Percentiles rank a stretch among this genome's conserved stretches.
These are phyloP conservation scores for Cheilosia impressa DNA, from an alignment of 2,888 invertebrate genomes.

Conservation along the genomic window DNA sequence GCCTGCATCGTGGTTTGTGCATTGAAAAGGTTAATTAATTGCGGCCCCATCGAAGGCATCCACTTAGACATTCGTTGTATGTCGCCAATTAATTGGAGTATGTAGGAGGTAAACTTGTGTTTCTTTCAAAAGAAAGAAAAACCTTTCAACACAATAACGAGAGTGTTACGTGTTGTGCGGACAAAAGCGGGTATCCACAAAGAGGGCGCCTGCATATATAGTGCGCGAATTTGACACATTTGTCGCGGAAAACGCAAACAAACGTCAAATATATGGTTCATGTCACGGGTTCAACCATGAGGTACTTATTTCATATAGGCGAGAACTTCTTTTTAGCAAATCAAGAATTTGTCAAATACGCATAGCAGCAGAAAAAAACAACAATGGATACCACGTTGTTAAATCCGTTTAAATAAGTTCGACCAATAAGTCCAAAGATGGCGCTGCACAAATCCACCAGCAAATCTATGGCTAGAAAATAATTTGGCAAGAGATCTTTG, in stretches of 20 bases:
- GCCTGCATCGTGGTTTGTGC: conserved; percentile 58
- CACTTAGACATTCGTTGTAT: conserved; percentile 66
- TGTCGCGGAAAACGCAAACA: neutral
- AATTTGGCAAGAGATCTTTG: neutral
- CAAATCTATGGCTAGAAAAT: neutral
- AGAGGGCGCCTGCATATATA: neutral
- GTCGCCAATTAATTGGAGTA: conserved; percentile 70
- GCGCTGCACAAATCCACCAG: neutral
- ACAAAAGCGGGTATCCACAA: neutral
- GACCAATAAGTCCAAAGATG: too few relatives aligned
- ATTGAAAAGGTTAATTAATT: conserved; percentile 69
- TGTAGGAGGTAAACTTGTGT: conserved; percentile 38
- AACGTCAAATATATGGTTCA: too few relatives aligned
- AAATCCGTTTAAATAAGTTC: too few relatives aligned
- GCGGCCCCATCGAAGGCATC: conserved; percentile 60
- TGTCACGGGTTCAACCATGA: too few relatives aligned
- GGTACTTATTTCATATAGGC: too few relatives aligned
- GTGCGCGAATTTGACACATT: neutral
- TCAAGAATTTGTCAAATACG: too few relatives aligned
- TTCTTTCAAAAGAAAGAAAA: conserved; percentile 7
- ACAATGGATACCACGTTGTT: too few relatives aligned
- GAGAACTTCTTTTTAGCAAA: too few relatives aligned
- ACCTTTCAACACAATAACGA: neutral
- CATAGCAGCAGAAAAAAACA: too few relatives aligned
- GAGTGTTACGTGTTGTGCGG: conserved; percentile 2